A percentile compares a stretch with the other conserved stretches of the same genome.
phyloP scores from a whole-genome alignment of 2,113 vertebrate species.

The Hippocampus comes region DNA sequence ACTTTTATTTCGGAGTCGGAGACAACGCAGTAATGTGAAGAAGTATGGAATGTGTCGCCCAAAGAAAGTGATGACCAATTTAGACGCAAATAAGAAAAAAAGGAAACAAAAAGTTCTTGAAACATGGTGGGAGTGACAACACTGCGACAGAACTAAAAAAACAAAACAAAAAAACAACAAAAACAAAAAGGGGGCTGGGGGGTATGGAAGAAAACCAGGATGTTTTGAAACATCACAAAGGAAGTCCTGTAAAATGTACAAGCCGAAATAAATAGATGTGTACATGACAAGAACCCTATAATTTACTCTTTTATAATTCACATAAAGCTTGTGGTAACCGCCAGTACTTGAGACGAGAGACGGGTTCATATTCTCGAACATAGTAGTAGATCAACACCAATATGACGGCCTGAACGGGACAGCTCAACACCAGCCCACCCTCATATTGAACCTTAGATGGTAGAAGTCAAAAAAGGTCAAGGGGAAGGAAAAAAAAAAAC shows the following conservation, averaged over 20 bases:
- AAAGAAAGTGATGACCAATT: conserved; percentile 21
- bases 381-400: conserved; percentile 61
- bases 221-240: background rate
- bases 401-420: conserved; percentile 48
- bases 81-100: conserved; percentile 9
- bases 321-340: conserved; percentile 76
- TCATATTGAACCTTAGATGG: conserved; percentile 69
- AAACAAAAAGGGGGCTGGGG: background rate
- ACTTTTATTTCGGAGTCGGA: background rate
- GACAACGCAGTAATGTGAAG: background rate
- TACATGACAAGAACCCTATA: conserved; percentile 85
- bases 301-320: conserved; percentile 80
- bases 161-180: background rate
- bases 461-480: conserved; percentile 31
- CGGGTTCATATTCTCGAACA: conserved; percentile 51
- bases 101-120: conserved; percentile 26
- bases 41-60: conserved; percentile 73
- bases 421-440: conserved; percentile 59
- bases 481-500: background rate
- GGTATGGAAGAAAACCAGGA: background rate
- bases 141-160: conserved; percentile 1
- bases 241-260: conserved; percentile 29
- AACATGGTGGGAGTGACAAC: conserved; percentile 57
- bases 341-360: conserved; percentile 57
- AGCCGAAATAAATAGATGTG: conserved; percentile 90